Conservation (phyloP, 2,888 invertebrate genomes). For the Tortricodes alternella region DNA sequence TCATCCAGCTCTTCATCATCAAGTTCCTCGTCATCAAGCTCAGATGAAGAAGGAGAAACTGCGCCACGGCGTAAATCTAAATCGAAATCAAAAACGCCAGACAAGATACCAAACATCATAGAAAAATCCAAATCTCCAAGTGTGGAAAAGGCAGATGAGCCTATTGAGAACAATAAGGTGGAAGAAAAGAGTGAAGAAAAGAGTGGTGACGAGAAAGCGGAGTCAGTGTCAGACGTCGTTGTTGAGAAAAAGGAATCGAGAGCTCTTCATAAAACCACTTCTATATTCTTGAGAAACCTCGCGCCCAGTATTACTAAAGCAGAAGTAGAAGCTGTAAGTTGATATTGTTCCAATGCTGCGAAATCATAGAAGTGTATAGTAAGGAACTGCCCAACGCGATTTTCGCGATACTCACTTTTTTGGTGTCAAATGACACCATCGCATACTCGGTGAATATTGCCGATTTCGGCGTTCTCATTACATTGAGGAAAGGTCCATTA, state of each 20-base stretch:
- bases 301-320: constrained; percentile 98
- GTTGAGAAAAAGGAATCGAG: constrained; percentile 81
- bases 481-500: no score
- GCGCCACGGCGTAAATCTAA: constrained; percentile 65
- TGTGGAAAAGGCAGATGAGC: constrained; percentile 51
- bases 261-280: constrained; percentile 96
- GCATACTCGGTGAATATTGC: no score
- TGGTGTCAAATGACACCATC: no score
- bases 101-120: constrained; percentile 62
- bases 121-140: constrained; percentile 64
- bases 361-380: no score
- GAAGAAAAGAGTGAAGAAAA: constrained; percentile 62
- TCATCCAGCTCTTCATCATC: constrained; percentile 79
- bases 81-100: constrained; percentile 71
- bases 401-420: no score
- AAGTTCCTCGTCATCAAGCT: constrained; percentile 77
- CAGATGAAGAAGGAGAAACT: constrained; percentile 75
- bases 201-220: constrained; percentile 70
- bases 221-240: constrained; percentile 77
- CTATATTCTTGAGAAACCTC: constrained; percentile 97
- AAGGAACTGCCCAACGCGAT: no score
- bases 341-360: no score
- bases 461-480: no score
- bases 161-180: constrained; percentile 53
- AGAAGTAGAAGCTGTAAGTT: constrained; percentile 95